Evolutionary conservation across 2,113 vertebrate species (phyloP).

Genomic region (Phylloscopus trochilus): DNA sequence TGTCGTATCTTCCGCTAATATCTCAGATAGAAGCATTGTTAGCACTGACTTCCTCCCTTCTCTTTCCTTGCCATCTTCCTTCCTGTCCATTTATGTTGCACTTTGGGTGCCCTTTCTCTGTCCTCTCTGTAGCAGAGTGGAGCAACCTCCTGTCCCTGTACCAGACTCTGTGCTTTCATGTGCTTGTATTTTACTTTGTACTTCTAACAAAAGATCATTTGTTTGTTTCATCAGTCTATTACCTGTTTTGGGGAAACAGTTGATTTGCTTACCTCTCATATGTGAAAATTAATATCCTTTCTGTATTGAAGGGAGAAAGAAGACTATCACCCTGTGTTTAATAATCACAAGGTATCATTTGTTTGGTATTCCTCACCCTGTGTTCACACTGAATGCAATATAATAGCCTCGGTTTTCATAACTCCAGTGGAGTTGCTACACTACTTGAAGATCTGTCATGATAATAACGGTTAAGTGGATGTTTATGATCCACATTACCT

Average conservation of each 20-base stretch:
- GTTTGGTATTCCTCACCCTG: neutral
- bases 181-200: neutral
- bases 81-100: neutral
- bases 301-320: neutral
- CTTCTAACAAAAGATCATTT: neutral
- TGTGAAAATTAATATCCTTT: neutral
- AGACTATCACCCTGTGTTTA: neutral
- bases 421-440: constrained; percentile 53
- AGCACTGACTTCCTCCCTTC: constrained; percentile 39
- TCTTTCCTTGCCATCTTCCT: constrained; percentile 44
- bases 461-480: neutral
- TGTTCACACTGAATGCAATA: constrained; percentile 24
- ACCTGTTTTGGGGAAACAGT: neutral
- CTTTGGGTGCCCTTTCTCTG: constrained; percentile 33
- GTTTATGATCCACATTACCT: neutral
- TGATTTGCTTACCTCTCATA: neutral
- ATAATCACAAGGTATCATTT: neutral
- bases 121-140: neutral
- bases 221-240: neutral
- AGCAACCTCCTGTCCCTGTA: neutral
- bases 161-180: neutral
- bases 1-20: neutral
- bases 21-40: constrained; percentile 22
- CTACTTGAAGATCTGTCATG: constrained; percentile 16
- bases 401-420: constrained; percentile 11